Evolutionary conservation across 2,888 invertebrate genomes (phyloP).

Genomic region (Microdon myrmicae): DNA sequence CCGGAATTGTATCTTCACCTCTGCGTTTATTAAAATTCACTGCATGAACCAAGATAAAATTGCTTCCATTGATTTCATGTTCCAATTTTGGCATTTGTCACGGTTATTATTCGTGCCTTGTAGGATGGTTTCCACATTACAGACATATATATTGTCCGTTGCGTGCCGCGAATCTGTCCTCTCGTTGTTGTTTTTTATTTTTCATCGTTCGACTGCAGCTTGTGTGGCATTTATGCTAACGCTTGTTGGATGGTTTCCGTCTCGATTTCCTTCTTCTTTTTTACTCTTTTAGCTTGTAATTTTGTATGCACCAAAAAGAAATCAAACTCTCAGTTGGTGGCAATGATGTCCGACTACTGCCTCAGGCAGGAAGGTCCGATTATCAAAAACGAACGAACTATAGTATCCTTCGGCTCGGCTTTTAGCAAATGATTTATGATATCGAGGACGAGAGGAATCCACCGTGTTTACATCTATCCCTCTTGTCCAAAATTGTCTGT

Average conservation of each 20-base stretch:
- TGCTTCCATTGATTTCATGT: constrained; percentile 1
- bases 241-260: constrained; percentile 23
- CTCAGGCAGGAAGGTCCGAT: too few species aligned
- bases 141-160: neutral
- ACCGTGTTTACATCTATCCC: too few species aligned
- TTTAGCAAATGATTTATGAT: too few species aligned
- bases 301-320: constrained; percentile 6
- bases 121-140: neutral
- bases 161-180: constrained; percentile 14
- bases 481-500: too few species aligned
- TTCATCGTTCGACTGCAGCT: constrained; percentile 23
- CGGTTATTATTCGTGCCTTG: constrained; percentile 22
- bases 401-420: too few species aligned
- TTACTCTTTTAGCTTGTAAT: constrained; percentile 14
- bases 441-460: too few species aligned
- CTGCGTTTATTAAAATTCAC: constrained; percentile 17
- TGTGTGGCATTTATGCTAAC: constrained; percentile 46
- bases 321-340: too few species aligned
- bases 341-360: too few species aligned
- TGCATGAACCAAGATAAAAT: constrained; percentile 15
- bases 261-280: constrained; percentile 11
- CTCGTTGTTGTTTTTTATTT: constrained; percentile 2
- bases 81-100: constrained; percentile 28
- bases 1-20: too few species aligned
- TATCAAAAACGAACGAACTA: too few species aligned